Evolutionary conservation across 2,797 vertebrate genomes (phyloP).

Genomic region (Atherinosoma microstoma): DNA sequence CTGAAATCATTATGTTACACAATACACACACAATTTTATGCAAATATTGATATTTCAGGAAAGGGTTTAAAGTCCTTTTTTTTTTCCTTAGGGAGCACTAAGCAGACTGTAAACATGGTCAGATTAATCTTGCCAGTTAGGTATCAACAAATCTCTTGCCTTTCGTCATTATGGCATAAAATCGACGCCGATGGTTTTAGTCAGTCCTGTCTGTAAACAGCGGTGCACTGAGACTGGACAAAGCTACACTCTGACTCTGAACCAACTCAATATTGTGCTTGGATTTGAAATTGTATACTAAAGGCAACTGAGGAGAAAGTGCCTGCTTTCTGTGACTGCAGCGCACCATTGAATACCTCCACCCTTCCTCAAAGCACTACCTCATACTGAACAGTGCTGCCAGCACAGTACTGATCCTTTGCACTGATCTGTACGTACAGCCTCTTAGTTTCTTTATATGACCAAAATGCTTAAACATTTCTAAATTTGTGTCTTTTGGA

Average conservation of each 20-base stretch:
- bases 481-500: neutral
- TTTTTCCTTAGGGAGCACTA: slow-evolving; percentile 43
- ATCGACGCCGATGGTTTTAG: slow-evolving; percentile 58
- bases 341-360: slow-evolving; percentile 62
- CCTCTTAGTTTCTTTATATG: slow-evolving; percentile 25
- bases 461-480: slow-evolving; percentile 19
- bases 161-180: slow-evolving; percentile 65
- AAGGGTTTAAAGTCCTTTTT: slow-evolving; percentile 29
- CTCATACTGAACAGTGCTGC: slow-evolving; percentile 63
- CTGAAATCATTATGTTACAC: slow-evolving; percentile 41
- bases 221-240: slow-evolving; percentile 45
- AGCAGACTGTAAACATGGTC: slow-evolving; percentile 59
- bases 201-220: slow-evolving; percentile 68
- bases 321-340: slow-evolving; percentile 63
- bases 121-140: slow-evolving; percentile 37
- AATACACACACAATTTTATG: slow-evolving; percentile 25
- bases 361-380: slow-evolving; percentile 66
- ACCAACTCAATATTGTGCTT: slow-evolving; percentile 75
- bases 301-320: slow-evolving; percentile 69
- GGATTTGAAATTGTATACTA: slow-evolving; percentile 70
- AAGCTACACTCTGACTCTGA: slow-evolving; percentile 64
- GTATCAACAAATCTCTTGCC: slow-evolving; percentile 41
- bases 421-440: slow-evolving; percentile 18
- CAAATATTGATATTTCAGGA: slow-evolving; percentile 67
- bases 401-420: slow-evolving; percentile 50